Evolutionary conservation across 2,113 vertebrate genomes (phyloP), one percentile per base, ranked within the genome.

Genomic region (Nibea albiflora): DNA sequence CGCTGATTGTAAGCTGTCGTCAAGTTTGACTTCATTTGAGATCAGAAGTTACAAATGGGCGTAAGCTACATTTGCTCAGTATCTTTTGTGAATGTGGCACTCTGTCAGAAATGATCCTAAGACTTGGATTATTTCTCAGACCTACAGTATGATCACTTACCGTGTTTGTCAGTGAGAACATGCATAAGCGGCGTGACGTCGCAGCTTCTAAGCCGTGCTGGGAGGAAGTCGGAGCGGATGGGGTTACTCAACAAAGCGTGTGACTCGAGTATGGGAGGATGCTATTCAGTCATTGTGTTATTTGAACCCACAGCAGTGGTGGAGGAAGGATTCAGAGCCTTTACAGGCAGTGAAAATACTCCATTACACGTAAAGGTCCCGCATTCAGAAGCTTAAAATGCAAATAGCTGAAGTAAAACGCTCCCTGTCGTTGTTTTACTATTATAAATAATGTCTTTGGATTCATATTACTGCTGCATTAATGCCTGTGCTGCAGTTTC

Each of bases 151-250:
- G 61, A n/a, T 39, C 4, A 26, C 4, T 82, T 50, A 28, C 17
- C 14, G 10, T n/a, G 42, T 66, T 56, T 10, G 19, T 78, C 67
- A 66, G 24, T n/a, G 16, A 81, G 22, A 67, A 0, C 71, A 3
- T 35, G 28, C 50, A 15, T 56, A 49, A 57, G 24, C 11, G 19
- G 46, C 22, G 31, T 52, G 64, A 52, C n/a, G 17, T 11, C 3
- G 16, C 46, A 20, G 54, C 65, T 2, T 6, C 64, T 69, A 11
- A 78, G 31, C 28, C 28, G 11, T 28, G 28, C 58, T n/a, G 14
- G 74, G 64, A 22, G 73, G 61, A 54, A 24, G 52, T 24, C 42
- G 15, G 44, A 67, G n/a, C 31, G 74, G 52, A 49, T 68, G 31
- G 63, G 35, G 54, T 65, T 28, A 78, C 65, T 61, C 54, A 42